Percentiles rank a stretch among this genome's conserved stretches.
Conservation (phyloP, 1,140 invertebrate genomes). For the Sarcophaga peregrina region DNA sequence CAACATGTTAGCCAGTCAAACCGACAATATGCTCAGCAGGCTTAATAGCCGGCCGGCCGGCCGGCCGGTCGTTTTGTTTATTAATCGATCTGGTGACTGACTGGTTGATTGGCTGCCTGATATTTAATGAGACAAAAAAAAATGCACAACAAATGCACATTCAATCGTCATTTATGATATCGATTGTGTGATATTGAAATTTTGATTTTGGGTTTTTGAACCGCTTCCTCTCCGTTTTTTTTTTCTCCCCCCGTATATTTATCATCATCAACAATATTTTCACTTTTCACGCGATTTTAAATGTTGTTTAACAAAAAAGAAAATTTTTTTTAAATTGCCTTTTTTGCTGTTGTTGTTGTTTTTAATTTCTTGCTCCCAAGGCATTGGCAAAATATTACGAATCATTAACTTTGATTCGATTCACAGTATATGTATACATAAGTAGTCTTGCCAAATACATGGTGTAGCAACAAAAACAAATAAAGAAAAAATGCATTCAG, state of each 20-base stretch:
- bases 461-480: background rate
- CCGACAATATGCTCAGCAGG: background rate
- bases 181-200: slow-evolving; percentile 8
- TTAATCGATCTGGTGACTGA: background rate
- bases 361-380: background rate
- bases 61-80: background rate
- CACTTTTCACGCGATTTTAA: slow-evolving; percentile 6
- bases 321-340: background rate
- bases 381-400: slow-evolving; percentile 4
- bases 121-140: background rate
- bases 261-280: background rate
- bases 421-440: background rate
- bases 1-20: background rate
- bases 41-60: background rate
- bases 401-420: background rate
- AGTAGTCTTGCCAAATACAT: background rate
- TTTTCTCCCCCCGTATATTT: too few relatives aligned
- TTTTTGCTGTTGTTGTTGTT: background rate
- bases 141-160: too few relatives aligned
- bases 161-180: too few relatives aligned
- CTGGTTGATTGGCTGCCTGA: background rate
- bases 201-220: background rate
- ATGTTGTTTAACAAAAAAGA: background rate
- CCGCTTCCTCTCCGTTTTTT: too few relatives aligned
- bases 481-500: background rate